A percentile compares a stretch with the other conserved stretches of the same genome.
These are phyloP conservation scores for Geococcyx californianus DNA, from an alignment of 2,113 vertebrate genomes.

Conservation along the genomic window DNA sequence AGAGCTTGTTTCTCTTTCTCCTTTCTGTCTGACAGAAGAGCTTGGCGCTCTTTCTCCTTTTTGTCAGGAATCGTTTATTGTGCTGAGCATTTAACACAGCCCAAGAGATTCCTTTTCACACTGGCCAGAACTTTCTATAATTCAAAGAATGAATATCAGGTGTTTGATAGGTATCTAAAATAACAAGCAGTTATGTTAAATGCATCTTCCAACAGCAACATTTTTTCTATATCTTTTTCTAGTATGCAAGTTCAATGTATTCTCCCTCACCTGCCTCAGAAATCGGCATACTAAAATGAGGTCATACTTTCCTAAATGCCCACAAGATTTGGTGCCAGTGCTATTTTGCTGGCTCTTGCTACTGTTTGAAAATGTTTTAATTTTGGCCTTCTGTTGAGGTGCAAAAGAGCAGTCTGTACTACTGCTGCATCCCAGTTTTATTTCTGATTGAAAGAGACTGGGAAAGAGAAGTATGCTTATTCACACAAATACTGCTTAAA, in stretches of 20 bases:
- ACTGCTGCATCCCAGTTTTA: neutral
- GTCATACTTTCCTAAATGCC: neutral
- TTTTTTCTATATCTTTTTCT: neutral
- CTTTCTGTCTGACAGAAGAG: no score
- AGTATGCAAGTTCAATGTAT: neutral
- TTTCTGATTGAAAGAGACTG: neutral
- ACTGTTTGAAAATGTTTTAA: neutral
- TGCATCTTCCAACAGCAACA: neutral
- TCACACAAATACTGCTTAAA: neutral
- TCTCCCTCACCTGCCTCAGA: neutral
- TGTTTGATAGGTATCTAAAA: neutral
- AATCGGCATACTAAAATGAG: neutral
- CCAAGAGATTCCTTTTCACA: neutral
- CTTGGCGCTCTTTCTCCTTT: no score
- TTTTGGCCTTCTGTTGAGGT: neutral
- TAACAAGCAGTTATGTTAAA: neutral
- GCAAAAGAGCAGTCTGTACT: neutral
- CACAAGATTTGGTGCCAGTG: neutral
- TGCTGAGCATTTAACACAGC: neutral
- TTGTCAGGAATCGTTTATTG: neutral
- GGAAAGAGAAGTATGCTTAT: neutral
- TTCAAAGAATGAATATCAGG: neutral
- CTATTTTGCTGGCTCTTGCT: neutral
- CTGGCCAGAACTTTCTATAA: neutral
- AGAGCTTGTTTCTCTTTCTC: neutral